Percentiles rank a stretch among this genome's conserved stretches.
These are phyloP conservation scores for Epizoanthus scotinus DNA, from an alignment of 92 coral and sea anemone genomes.

Conservation along the genomic window DNA sequence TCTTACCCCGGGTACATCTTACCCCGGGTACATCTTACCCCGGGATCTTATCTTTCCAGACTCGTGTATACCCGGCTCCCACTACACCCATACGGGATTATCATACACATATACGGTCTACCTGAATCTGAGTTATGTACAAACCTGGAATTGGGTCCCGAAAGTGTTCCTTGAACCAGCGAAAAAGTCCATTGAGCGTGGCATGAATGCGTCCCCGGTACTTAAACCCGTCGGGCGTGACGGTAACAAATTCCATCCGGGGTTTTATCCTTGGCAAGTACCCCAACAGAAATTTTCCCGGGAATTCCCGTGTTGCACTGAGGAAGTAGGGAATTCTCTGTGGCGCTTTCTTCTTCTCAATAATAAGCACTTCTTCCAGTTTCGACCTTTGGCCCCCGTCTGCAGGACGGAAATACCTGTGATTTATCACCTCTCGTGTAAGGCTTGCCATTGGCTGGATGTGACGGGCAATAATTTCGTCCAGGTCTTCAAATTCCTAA, in stretches of 20 bases:
- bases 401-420: constrained; percentile 85
- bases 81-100: no score
- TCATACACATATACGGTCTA: no score
- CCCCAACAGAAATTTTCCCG: constrained; percentile 94
- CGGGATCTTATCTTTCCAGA: no score
- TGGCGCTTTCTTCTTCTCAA: constrained; percentile 84
- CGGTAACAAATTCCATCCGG: constrained; percentile 79
- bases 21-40: no score
- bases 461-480: constrained; percentile 96
- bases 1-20: no score
- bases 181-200: constrained; percentile 85
- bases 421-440: constrained; percentile 82
- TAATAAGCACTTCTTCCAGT: constrained; percentile 72
- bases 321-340: constrained; percentile 91
- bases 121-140: constrained; percentile 3
- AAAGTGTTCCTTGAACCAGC: constrained; percentile 99
- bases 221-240: constrained; percentile 92
- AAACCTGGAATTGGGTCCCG: constrained; percentile 98
- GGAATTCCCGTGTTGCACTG: constrained; percentile 80
- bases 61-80: no score
- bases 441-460: constrained; percentile 97
- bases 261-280: constrained; percentile 93
- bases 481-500: constrained; percentile 98
- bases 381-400: constrained; percentile 78
- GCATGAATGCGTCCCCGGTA: constrained; percentile 95